Conservation (phyloP, 2,888 invertebrate genomes). For the Acrobasis suavella region DNA sequence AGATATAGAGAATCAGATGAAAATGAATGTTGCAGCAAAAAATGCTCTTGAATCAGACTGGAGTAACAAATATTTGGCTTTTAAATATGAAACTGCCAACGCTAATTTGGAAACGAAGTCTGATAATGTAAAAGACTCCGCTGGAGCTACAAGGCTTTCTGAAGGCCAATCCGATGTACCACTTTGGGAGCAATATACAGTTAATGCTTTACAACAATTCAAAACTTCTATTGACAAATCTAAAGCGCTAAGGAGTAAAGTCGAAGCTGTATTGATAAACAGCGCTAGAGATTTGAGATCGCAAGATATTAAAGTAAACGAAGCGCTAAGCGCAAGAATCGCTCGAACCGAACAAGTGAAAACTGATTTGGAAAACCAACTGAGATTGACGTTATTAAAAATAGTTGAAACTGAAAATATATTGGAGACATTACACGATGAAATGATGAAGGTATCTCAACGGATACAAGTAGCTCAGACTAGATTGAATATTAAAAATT, state of each 20-base stretch:
- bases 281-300: slow-evolving; percentile 90
- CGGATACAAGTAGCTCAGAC: slow-evolving; percentile 74
- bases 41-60: slow-evolving; percentile 92
- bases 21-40: slow-evolving; percentile 89
- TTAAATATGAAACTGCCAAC: slow-evolving; percentile 88
- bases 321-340: slow-evolving; percentile 87
- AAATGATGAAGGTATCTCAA: slow-evolving; percentile 68
- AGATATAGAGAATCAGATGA: slow-evolving; percentile 86
- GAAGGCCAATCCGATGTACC: slow-evolving; percentile 92
- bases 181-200: slow-evolving; percentile 91
- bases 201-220: slow-evolving; percentile 87
- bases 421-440: slow-evolving; percentile 64
- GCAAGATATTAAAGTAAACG: slow-evolving; percentile 91
- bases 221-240: slow-evolving; percentile 89
- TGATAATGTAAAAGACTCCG: slow-evolving; percentile 87
- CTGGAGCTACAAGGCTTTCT: slow-evolving; percentile 90
- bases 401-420: slow-evolving; percentile 73
- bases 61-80: slow-evolving; percentile 93
- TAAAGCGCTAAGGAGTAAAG: slow-evolving; percentile 85
- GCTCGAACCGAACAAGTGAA: slow-evolving; percentile 89
- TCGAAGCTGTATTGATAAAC: slow-evolving; percentile 88
- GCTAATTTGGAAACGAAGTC: slow-evolving; percentile 87
- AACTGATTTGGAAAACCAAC: slow-evolving; percentile 86
- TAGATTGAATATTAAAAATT: slow-evolving; percentile 66
- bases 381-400: slow-evolving; percentile 74